Conservation (phyloP, 2,797 vertebrate genomes). For the Helicolenus hilgendorfi region DNA sequence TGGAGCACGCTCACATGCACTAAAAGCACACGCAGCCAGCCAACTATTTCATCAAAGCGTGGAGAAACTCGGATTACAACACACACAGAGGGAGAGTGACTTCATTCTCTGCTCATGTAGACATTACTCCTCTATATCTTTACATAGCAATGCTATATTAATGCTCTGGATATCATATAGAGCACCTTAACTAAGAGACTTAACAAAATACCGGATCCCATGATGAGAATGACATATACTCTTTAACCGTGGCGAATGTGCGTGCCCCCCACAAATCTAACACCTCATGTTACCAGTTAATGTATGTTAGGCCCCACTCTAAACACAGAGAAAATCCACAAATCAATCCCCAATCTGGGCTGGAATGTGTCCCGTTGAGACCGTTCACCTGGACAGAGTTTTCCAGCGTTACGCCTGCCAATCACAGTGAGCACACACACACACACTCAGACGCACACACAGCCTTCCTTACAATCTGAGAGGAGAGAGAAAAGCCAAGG, state of each 20-base stretch:
- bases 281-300: slow-evolving; percentile 69
- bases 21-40: too few species aligned
- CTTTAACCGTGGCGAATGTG: slow-evolving; percentile 2
- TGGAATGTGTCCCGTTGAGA: slow-evolving; percentile 68
- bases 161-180: not conserved
- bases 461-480: not conserved
- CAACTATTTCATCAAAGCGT: too few species aligned
- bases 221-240: slow-evolving; percentile 6
- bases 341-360: slow-evolving; percentile 58
- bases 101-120: too few species aligned
- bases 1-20: too few species aligned
- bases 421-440: slow-evolving; percentile 33
- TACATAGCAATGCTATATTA: too few species aligned
- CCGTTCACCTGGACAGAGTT: slow-evolving; percentile 73
- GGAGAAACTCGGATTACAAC: too few species aligned
- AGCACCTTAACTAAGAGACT: not conserved
- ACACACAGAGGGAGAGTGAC: too few species aligned
- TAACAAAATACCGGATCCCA: not conserved
- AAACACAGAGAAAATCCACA: slow-evolving; percentile 60
- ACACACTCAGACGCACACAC: slow-evolving; percentile 5
- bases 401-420: slow-evolving; percentile 53
- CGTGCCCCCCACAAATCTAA: slow-evolving; percentile 31
- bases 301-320: slow-evolving; percentile 56
- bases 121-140: too few species aligned
- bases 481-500: slow-evolving; percentile 9